Conservation (phyloP, 2,797 vertebrate species). For the Pogoniulus pusillus region DNA sequence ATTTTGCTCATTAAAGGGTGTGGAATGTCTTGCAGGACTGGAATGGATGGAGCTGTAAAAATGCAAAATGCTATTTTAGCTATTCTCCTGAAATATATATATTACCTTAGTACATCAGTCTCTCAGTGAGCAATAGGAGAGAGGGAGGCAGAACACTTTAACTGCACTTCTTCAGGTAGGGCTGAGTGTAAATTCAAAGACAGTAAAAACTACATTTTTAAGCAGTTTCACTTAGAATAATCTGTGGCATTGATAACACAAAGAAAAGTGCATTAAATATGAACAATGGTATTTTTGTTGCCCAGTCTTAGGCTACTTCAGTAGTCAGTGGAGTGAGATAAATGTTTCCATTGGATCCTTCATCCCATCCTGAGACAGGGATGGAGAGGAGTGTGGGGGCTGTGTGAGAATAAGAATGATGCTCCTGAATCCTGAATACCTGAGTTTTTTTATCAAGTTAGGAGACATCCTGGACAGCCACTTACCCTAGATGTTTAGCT, state of each 20-base stretch:
- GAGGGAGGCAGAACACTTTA: neutral
- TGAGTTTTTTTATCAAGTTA: neutral
- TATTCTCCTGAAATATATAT: neutral
- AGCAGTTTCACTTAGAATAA: neutral
- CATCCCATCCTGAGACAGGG: neutral
- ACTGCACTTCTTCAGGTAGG: neutral
- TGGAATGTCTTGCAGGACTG: neutral
- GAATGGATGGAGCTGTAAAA: neutral
- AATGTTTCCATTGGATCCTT: conserved; percentile 21
- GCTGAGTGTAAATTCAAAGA: neutral
- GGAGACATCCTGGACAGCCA: neutral
- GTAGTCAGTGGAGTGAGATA: neutral
- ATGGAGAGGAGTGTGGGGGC: neutral
- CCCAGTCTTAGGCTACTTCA: neutral
- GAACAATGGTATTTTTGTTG: neutral
- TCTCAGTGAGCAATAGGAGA: neutral
- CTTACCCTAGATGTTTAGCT: neutral
- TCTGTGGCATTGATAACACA: neutral
- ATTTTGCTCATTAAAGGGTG: neutral
- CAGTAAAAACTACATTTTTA: neutral
- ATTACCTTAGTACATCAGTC: neutral
- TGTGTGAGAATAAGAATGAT: neutral
- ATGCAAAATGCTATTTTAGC: neutral
- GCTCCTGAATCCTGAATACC: neutral
- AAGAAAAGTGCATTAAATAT: conserved; percentile 11